Base-by-base conservation (phyloP, 2,113 vertebrate species). In the Lepus timidus region DNA sequence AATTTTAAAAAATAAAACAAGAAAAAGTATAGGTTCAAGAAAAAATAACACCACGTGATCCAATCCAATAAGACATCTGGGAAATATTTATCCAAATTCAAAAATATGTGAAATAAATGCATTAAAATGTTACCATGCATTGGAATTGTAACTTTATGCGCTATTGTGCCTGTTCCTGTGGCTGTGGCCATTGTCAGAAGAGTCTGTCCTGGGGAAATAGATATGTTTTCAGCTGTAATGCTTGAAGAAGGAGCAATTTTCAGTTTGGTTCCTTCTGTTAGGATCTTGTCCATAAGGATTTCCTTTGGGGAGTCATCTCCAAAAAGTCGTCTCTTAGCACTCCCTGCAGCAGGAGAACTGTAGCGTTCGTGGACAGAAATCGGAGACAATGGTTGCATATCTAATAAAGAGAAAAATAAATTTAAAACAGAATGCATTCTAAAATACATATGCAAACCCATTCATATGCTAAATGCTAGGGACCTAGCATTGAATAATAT, bases 251-350 rank as follows among this genome's bases (percentile, higher is more conserved):
- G 97, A 85, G 98, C 97, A n/a, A 98, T 97, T 91, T 98, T 98
- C 79, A 99, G 16, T 61, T 98, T 98, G 9, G 98, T 98, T 86
- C 98, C 97, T 85, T 99, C 98, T 0, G 96, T 96, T 44, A 98
- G 62, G 27, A 97, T 79, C 95, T 98, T 98, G 52, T 98, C 98
- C 33, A 96, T 39, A 61, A 97, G 97, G n/a, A 97, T 96, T 84
- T 98, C 98, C 79, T 97, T 92, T 95, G 98, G 95, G 92, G 93
- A 96, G 81, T 99, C 99, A n/a, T 99, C 99, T 14, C 99, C 99
- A 75, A 99, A 99, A 31, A 99, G 99, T 71, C 99, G 99, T 4
- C 99, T 99, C 88, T 99, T 99, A 2, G 99, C 99, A 80, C 99
- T 99, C 79, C 99, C 99, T 2, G 99, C 99, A 0, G 98, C 96